These are phyloP conservation scores for Drosophila biarmipes DNA, from an alignment of 1,140 invertebrate genomes.

Conservation along the genomic window DNA sequence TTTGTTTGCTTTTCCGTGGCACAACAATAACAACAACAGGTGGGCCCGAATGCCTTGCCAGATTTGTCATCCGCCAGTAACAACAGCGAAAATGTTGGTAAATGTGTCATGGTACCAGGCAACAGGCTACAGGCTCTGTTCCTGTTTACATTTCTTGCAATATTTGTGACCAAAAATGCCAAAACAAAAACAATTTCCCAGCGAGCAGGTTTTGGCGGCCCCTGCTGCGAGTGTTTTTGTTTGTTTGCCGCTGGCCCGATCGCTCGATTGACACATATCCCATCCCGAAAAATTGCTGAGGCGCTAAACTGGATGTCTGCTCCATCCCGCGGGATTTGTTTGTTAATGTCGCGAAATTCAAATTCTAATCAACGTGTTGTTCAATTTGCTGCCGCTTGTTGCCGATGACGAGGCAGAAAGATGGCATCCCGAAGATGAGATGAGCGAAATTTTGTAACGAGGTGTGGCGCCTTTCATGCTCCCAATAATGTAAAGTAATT, in stretches of 20 bases:
- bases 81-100: conserved; percentile 65
- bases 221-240: conserved; percentile 17
- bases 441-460: neutral
- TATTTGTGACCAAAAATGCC: conserved; percentile 49
- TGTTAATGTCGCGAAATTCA: conserved; percentile 18
- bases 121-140: conserved; percentile 52
- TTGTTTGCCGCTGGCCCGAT: conserved; percentile 26
- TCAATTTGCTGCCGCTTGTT: conserved; percentile 39
- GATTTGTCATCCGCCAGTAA: conserved; percentile 69
- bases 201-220: conserved; percentile 47
- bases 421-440: neutral
- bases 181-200: conserved; percentile 48
- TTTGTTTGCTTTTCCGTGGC: conserved; percentile 64
- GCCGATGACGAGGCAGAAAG: conserved; percentile 23
- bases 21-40: conserved; percentile 48
- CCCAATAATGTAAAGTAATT: too few relatives aligned
- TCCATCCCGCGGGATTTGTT: conserved; percentile 34
- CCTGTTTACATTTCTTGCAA: conserved; percentile 79
- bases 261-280: conserved; percentile 68
- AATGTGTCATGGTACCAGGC: conserved; percentile 66
- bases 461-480: neutral
- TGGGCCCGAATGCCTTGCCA: conserved; percentile 50
- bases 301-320: neutral
- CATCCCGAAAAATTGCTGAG: conserved; percentile 28
- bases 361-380: conserved; percentile 64